Evolutionary conservation across 2,113 vertebrate genomes (phyloP), one percentile per base, ranked within the genome.

Genomic region (Myotis davidii): DNA sequence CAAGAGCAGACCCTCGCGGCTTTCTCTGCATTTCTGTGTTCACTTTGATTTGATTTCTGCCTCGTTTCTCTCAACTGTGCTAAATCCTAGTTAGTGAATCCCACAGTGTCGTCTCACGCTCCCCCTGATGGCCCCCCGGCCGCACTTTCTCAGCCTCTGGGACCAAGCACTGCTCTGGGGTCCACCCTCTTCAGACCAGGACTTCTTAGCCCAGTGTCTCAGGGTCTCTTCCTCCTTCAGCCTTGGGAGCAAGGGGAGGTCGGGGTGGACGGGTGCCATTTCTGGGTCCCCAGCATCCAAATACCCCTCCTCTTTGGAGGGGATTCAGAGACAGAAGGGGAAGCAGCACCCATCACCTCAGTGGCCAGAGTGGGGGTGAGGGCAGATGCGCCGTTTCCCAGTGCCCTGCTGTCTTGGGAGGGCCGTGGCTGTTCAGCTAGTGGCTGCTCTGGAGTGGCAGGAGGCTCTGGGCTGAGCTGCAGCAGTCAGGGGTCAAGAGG

Each of bases 1-100:
- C 20, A 23, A 34, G 13, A 52, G 18, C 17, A 18, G 73, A 59
- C 0, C 5, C n/a, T 17, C 23, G 29, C 0, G 0, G n/a, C 32
- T 37, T 77, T 64, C 18, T 82, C 54, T 67, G 16, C 27, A 42
- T 39, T 74, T 87, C 25, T 39, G 32, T 34, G 65, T 59, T 48
- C 27, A 52, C 54, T n/a, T 54, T 81, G 37, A 21, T 42, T 67
- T 65, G 11, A 64, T 73, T 82, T 70, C n/a, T 81, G 67, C 6
- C n/a, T 54, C 14, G 1, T 50, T 54, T 72, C 82, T 72, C 70
- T 61, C 27, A 65, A 72, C 23, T 32, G 59, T 42, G 6, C 39
- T 42, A 50, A 11, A 9, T 42, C 17, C 45, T 77, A 74, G 32
- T 21, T 70, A 45, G 50, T 3, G 48, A 91, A 56, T 21, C 29